Evolutionary conservation across 2,888 invertebrate species (phyloP).

Genomic region (Hemicrepidius hirtus): DNA sequence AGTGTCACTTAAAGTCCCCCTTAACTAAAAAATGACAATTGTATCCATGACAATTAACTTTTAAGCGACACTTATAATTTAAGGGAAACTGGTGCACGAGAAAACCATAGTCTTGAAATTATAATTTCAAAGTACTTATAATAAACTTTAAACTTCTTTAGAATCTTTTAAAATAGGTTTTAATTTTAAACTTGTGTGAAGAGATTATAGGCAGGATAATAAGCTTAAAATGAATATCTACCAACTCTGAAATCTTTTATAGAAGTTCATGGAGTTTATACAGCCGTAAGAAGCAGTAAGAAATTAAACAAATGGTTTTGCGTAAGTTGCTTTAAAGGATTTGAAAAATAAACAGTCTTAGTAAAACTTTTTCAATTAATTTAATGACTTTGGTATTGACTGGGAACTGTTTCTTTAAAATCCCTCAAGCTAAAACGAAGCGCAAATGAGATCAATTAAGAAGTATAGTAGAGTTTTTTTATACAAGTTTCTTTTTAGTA

Average conservation of each 20-base stretch:
- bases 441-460: constrained; percentile 25
- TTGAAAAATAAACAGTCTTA: constrained; percentile 29
- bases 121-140: too few species aligned
- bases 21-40: too few species aligned
- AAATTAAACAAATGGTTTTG: constrained; percentile 28
- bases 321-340: constrained; percentile 23
- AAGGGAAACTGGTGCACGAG: too few species aligned
- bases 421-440: constrained; percentile 1
- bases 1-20: too few species aligned
- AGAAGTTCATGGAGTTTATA: background rate
- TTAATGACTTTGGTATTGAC: constrained; percentile 28
- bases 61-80: too few species aligned
- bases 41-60: too few species aligned
- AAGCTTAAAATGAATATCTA: constrained; percentile 8
- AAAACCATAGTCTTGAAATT: too few species aligned
- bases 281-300: background rate
- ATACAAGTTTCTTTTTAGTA: background rate
- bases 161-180: too few species aligned
- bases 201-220: background rate
- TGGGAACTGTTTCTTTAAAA: constrained; percentile 15
- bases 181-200: background rate
- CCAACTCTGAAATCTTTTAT: constrained; percentile 1
- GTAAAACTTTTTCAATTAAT: constrained; percentile 27
- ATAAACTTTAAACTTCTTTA: background rate
- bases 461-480: constrained; percentile 18